Percentiles rank a stretch among this genome's conserved stretches.
These are phyloP conservation scores for Tympanoctomys barrerae DNA, from an alignment of 2,797 vertebrate species.

Conservation along the genomic window DNA sequence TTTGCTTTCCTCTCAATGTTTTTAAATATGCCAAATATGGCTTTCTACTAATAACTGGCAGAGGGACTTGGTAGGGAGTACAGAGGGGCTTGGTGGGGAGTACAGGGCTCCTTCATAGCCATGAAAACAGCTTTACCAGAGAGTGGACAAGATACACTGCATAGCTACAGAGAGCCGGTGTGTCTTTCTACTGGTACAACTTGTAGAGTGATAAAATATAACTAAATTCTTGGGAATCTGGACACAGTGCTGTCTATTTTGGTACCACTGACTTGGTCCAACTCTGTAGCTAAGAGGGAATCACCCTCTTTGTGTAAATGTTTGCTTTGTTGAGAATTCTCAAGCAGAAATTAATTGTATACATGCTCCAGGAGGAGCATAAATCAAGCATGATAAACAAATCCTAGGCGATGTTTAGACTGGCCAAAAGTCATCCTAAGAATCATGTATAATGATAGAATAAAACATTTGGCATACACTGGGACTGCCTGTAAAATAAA, in stretches of 20 bases:
- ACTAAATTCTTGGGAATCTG: conserved; percentile 14
- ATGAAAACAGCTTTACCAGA: background rate
- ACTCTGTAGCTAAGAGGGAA: conserved; percentile 40
- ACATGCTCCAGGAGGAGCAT: conserved; percentile 63
- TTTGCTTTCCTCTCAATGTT: background rate
- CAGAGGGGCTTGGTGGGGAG: background rate
- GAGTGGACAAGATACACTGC: background rate
- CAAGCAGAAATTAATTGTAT: conserved; percentile 71
- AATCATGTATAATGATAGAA: conserved; percentile 14
- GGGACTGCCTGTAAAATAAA: conserved; percentile 34
- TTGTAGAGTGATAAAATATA: conserved; percentile 28
- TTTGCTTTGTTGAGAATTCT: conserved; percentile 77
- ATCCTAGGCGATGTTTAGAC: conserved; percentile 76
- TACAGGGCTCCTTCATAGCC: background rate
- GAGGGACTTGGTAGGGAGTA: background rate
- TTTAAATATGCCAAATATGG: background rate
- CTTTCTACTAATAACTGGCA: conserved; percentile 13
- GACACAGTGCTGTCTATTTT: conserved; percentile 62
- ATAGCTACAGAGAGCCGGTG: background rate
- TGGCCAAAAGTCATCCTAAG: conserved; percentile 50
- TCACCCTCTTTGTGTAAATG: conserved; percentile 76
- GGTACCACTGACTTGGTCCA: conserved; percentile 2
- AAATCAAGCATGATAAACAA: conserved; percentile 77
- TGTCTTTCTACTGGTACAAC: conserved; percentile 5
- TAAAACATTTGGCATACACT: background rate